A percentile compares a stretch with the other conserved stretches of the same genome.
Conservation (phyloP, 2,113 vertebrate genomes). For the Pedetes capensis region DNA sequence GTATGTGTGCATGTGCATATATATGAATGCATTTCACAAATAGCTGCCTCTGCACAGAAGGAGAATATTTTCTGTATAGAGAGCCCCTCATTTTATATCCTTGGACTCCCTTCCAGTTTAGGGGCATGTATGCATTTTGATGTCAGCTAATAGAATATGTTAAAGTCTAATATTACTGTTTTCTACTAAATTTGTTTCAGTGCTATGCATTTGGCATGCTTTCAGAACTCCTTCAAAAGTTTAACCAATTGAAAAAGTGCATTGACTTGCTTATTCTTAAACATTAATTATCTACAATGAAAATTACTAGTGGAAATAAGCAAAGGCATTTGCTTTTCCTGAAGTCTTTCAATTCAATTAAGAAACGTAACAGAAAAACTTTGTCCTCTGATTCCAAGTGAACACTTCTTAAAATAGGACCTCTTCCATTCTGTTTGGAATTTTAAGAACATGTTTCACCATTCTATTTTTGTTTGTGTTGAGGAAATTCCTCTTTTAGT, state of each 20-base stretch:
- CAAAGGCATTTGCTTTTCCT: background rate
- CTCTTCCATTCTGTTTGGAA: background rate
- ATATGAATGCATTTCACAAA: background rate
- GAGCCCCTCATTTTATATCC: background rate
- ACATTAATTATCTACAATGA: background rate
- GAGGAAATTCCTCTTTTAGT: background rate
- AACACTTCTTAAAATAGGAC: background rate
- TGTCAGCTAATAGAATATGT: background rate
- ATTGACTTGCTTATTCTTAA: background rate
- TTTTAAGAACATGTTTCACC: background rate
- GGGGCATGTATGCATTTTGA: background rate
- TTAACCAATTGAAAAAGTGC: background rate
- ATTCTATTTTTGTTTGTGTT: background rate
- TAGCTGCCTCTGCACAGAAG: fast-evolving
- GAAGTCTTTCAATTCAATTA: background rate
- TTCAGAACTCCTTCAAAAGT: background rate
- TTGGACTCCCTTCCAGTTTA: background rate
- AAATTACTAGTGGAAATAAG: background rate
- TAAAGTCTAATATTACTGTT: background rate
- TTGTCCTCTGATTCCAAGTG: background rate
- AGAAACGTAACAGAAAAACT: background rate
- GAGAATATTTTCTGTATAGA: background rate
- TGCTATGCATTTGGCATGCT: background rate
- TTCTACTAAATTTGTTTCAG: background rate
- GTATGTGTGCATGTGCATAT: background rate